Percentiles rank a stretch among this genome's conserved stretches.
Evolutionary conservation across 2,113 vertebrate genomes (phyloP).

Genomic region (Acanthochromis polyacanthus): DNA sequence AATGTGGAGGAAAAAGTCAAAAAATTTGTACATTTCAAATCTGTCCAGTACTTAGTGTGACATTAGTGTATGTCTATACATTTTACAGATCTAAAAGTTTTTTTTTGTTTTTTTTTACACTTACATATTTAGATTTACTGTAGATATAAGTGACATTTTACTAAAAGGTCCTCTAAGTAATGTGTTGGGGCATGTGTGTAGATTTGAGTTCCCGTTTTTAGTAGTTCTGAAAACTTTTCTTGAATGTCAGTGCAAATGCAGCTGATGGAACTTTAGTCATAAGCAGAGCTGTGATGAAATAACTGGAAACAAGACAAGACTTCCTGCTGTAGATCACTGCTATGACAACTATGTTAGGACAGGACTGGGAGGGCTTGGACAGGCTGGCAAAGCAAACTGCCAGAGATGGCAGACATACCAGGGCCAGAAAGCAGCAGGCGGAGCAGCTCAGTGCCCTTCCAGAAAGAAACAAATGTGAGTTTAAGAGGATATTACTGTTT

Average conservation of each 20-base stretch:
- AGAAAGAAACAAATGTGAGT: slow-evolving; percentile 37
- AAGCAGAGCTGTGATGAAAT: neutral
- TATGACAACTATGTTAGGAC: slow-evolving; percentile 63
- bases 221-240: too few relatives aligned
- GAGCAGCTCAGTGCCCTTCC: slow-evolving; percentile 24
- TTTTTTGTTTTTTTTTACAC: too few relatives aligned
- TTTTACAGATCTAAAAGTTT: too few relatives aligned
- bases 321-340: slow-evolving; percentile 45
- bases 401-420: slow-evolving; percentile 52
- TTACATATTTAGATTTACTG: too few relatives aligned
- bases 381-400: slow-evolving; percentile 63
- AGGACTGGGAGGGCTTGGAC: slow-evolving; percentile 15
- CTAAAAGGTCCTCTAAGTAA: too few relatives aligned
- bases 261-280: neutral
- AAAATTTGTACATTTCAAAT: too few relatives aligned
- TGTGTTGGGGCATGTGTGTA: too few relatives aligned
- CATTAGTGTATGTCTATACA: too few relatives aligned
- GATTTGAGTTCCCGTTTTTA: too few relatives aligned
- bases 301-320: slow-evolving; percentile 25
- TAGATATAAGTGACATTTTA: too few relatives aligned
- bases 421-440: slow-evolving; percentile 22
- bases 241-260: neutral
- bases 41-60: too few relatives aligned
- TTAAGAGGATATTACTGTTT: slow-evolving; percentile 55
- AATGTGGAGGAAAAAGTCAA: too few relatives aligned